phyloP scores from a whole-genome alignment of 1,140 invertebrate species.

The Agraylea sexmaculata region DNA sequence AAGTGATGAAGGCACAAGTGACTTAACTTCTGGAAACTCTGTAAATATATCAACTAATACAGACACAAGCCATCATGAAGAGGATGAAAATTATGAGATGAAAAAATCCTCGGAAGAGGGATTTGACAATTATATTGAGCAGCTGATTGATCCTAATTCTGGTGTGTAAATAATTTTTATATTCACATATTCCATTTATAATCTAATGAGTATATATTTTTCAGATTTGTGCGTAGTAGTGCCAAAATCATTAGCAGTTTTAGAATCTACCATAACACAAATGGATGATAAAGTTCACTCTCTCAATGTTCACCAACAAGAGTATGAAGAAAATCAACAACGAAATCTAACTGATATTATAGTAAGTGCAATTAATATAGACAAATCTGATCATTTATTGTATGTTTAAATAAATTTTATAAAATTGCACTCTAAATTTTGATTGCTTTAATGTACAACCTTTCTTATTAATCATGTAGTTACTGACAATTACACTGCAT shows the following conservation, averaged over 20 bases:
- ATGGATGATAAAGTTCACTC: constrained; percentile 12
- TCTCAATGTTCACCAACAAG: constrained; percentile 7
- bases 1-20: constrained; percentile 20
- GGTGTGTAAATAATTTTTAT: constrained; percentile 12
- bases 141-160: constrained; percentile 17
- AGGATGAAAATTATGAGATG: constrained; percentile 11
- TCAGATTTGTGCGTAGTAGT: constrained; percentile 16
- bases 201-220: constrained; percentile 3
- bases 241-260: constrained; percentile 14
- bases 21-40: constrained; percentile 19
- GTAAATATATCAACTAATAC: neutral
- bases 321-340: constrained; percentile 10
- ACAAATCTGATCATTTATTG: neutral
- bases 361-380: constrained; percentile 1
- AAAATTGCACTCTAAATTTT: neutral
- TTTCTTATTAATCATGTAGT: neutral
- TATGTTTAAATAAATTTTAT: neutral
- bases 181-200: neutral
- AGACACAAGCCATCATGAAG: constrained; percentile 3
- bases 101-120: constrained; percentile 5
- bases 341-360: constrained; percentile 13
- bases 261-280: constrained; percentile 16
- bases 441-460: neutral
- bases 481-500: no score
- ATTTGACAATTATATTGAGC: constrained; percentile 17